Evolutionary conservation across 2,113 vertebrate species (phyloP).

Genomic region (Mormoops blainvillei): DNA sequence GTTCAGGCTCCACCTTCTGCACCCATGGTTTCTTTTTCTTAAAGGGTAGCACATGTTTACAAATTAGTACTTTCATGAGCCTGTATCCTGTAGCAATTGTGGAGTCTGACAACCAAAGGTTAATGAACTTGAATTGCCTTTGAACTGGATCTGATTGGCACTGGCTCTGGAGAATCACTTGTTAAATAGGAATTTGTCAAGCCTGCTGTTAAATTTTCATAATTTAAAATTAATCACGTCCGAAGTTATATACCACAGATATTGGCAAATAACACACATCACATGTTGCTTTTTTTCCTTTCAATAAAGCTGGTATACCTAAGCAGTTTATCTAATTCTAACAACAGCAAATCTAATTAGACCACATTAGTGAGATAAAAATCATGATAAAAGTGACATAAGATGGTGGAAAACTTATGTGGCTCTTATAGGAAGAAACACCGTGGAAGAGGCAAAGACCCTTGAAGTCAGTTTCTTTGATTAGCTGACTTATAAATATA

Average conservation of each 20-base stretch:
- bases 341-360: neutral
- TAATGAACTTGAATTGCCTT: neutral
- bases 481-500: neutral
- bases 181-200: neutral
- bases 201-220: neutral
- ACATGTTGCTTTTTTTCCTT: neutral
- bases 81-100: neutral
- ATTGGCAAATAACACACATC: neutral
- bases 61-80: neutral
- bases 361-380: neutral
- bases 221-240: neutral
- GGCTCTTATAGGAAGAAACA: neutral
- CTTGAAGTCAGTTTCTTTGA: neutral
- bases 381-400: neutral
- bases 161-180: neutral
- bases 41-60: neutral
- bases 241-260: neutral
- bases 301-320: neutral
- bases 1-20: neutral
- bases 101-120: neutral
- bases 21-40: neutral
- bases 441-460: neutral
- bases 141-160: neutral
- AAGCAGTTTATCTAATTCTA: neutral
- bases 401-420: neutral